Evolutionary conservation across 2,888 invertebrate genomes (phyloP).

Genomic region (Brenthis hecate): DNA sequence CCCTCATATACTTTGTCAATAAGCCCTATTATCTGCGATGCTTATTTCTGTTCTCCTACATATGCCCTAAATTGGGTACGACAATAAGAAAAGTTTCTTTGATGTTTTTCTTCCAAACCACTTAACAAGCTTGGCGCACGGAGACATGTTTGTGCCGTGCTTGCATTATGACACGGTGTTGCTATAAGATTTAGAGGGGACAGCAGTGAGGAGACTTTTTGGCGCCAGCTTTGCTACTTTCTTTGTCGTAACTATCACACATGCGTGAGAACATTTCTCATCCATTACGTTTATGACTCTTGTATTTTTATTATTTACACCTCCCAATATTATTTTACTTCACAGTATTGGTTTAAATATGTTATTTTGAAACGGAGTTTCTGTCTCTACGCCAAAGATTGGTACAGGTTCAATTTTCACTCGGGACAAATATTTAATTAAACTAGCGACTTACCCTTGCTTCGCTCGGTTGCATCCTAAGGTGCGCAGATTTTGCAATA

Average conservation of each 20-base stretch:
- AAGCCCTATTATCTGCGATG: constrained; percentile 46
- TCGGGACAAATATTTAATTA: no score
- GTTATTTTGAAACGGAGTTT: no score
- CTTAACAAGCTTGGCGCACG: constrained; percentile 82
- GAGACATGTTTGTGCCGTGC: constrained; percentile 81
- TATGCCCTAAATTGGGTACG: constrained; percentile 75
- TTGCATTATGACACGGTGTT: constrained; percentile 82
- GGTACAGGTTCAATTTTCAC: no score
- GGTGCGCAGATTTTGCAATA: no score
- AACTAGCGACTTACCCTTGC: no score
- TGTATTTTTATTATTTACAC: constrained; percentile 16
- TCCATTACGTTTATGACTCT: constrained; percentile 31
- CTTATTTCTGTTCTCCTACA: constrained; percentile 56
- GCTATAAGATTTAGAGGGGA: constrained; percentile 80
- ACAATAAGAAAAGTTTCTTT: constrained; percentile 79
- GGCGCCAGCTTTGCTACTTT: constrained; percentile 65
- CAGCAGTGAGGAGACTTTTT: constrained; percentile 74
- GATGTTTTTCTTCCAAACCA: constrained; percentile 83
- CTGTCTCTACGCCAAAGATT: no score
- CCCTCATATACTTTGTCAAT: constrained; percentile 12
- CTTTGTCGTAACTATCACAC: constrained; percentile 57
- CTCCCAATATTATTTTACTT: not conserved
- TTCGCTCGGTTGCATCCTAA: no score
- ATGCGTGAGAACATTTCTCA: constrained; percentile 32
- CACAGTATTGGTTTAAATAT: no score